Conservation (phyloP, 2,888 invertebrate species). For the Drosophila nr. medialis region DNA sequence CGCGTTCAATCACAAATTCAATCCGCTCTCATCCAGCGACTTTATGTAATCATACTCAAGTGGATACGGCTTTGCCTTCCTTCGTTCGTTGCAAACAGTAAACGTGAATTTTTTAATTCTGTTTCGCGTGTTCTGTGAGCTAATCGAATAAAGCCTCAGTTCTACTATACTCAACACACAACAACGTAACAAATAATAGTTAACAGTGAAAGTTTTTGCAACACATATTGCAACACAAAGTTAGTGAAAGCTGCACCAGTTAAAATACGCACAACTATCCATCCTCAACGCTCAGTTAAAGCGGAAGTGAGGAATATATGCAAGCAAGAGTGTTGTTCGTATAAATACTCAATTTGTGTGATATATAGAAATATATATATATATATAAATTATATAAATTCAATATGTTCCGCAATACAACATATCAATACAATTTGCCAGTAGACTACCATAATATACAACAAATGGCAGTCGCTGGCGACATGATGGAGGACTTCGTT, state of each 20-base stretch:
- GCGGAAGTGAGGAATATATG: conserved; percentile 33
- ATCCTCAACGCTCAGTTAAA: conserved; percentile 10
- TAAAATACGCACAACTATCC: conserved; percentile 2
- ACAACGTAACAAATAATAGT: not conserved
- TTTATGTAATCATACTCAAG: conserved; percentile 69
- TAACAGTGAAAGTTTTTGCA: conserved; percentile 66
- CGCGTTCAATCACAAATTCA: conserved; percentile 50
- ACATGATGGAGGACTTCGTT: conserved; percentile 91
- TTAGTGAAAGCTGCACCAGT: conserved; percentile 43
- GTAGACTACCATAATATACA: conserved; percentile 87
- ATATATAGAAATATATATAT: not conserved
- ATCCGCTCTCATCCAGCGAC: conserved; percentile 44
- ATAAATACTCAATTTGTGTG: not conserved
- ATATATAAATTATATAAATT: not conserved
- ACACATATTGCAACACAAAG: conserved; percentile 35
- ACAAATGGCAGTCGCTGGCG: conserved; percentile 87
- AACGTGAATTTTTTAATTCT: conserved; percentile 51
- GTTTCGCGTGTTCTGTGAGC: conserved; percentile 48
- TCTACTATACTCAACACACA: conserved; percentile 32
- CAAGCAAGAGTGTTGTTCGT: not conserved
- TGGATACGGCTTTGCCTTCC: conserved; percentile 58
- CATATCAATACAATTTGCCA: conserved; percentile 86
- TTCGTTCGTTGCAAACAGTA: conserved; percentile 57
- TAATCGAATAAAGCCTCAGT: conserved; percentile 47
- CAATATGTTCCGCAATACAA: conserved; percentile 82